Evolutionary conservation across 1,140 invertebrate species (phyloP).

Genomic region (Zaprionus capensis): DNA sequence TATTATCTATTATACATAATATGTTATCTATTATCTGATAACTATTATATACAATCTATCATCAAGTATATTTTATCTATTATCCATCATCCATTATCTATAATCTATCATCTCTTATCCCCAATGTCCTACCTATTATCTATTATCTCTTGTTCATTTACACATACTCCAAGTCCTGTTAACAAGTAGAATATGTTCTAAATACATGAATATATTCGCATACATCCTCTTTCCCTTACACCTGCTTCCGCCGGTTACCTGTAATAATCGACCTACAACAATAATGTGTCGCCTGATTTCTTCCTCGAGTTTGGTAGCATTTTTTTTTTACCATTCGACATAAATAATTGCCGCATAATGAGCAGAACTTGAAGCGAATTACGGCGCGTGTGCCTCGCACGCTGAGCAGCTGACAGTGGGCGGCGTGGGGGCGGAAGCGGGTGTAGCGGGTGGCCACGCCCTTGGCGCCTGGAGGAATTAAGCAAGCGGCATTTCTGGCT

Average conservation of each 20-base stretch:
- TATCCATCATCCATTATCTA: not conserved
- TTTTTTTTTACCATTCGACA: constrained; percentile 59
- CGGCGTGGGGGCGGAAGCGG: not conserved
- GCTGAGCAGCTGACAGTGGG: constrained; percentile 34
- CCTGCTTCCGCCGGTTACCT: constrained; percentile 2
- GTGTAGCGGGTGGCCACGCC: constrained; percentile 26
- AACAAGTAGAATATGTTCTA: no score
- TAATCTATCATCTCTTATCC: no score
- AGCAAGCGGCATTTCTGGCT: not conserved
- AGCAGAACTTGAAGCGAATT: constrained; percentile 77
- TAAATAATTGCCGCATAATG: constrained; percentile 80
- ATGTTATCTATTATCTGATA: not conserved
- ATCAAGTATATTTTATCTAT: not conserved
- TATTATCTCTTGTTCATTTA: not conserved
- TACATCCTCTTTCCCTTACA: not conserved
- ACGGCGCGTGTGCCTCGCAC: constrained; percentile 64
- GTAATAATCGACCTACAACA: constrained; percentile 5
- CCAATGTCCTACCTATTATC: no score
- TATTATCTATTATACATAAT: not conserved
- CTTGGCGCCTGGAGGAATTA: constrained; percentile 43
- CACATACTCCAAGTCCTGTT: no score
- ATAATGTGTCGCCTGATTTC: constrained; percentile 23
- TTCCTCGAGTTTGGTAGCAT: constrained; percentile 56
- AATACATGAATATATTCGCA: no score
- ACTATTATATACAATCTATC: not conserved